Evolutionary conservation across 1,140 invertebrate genomes (phyloP).

Genomic region (Sarcophaga peregrina): DNA sequence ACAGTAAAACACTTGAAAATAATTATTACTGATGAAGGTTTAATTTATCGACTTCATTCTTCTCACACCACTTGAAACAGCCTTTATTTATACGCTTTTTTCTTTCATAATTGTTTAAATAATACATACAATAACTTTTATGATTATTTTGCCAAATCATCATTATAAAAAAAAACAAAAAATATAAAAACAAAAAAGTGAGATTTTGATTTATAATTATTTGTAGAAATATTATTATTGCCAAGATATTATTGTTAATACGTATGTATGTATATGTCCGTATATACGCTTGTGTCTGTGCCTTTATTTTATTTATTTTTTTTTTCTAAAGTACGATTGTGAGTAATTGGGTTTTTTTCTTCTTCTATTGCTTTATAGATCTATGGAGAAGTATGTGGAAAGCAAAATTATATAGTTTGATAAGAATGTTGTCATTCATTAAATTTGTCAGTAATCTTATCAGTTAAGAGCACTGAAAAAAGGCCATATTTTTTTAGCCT

Average conservation of each 20-base stretch:
- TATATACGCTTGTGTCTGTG: too few species aligned
- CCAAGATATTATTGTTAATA: too few species aligned
- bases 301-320: too few species aligned
- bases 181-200: background rate
- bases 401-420: slow-evolving; percentile 4
- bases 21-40: background rate
- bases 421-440: slow-evolving; percentile 25
- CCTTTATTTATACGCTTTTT: background rate
- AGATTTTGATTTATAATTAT: slow-evolving; percentile 24
- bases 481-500: slow-evolving; percentile 6
- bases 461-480: slow-evolving; percentile 7
- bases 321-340: too few species aligned
- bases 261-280: too few species aligned
- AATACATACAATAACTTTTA: too few species aligned
- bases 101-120: too few species aligned
- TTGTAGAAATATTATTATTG: background rate
- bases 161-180: background rate
- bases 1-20: background rate
- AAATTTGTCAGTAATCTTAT: slow-evolving; percentile 24
- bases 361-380: background rate
- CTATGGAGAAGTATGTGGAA: background rate
- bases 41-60: background rate
- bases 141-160: background rate
- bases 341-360: background rate
- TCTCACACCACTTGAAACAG: background rate